Base-by-base conservation (phyloP, 2,888 invertebrate species). In the Melipona bicolor region DNA sequence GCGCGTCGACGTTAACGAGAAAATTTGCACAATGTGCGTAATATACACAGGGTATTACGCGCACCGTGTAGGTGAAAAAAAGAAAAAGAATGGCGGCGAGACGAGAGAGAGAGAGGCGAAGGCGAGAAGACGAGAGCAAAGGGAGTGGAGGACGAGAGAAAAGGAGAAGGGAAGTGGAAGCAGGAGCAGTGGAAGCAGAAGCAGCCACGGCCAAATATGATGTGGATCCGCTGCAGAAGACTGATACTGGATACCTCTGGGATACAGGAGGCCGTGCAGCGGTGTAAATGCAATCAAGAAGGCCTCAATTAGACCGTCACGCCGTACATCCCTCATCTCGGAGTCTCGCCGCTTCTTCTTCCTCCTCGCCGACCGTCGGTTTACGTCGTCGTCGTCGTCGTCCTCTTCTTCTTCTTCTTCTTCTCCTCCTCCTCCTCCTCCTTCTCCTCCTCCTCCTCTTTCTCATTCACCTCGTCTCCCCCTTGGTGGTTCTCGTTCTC, bases 251-350 rank as follows among this genome's bases (percentile, higher is more conserved):
- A 84, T 87, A 89, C 87, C 83, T 79, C 84, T 81, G 86, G 86
- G 84, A 89, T 90, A 90, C 91, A 83, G 91, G 91, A 91, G 91
- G 91, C 91, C 83, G 90, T 84, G 88, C 90, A 87, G 89, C 92
- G 93, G 93, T 93, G 93, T 93, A 93, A 93, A 93, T 93, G 93
- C 92, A 93, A 93, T 93, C 93, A 93, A 93, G 93, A 92, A 93
- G 92, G 91, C 93, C 93, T 93, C 93, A 93, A 93, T 93, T 93
- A 93, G 92, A 93, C 93, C 93, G 93, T 93, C 93, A 93, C 93
- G 93, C 91, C 91, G 93, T 91, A 91, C 92, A 93, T 93, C 92
- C 92, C 91, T 93, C 93, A 93, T 93, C 92, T 90, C 90, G 79
- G 83, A 91, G 86, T 84, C 82, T 79, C 81, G 71, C 68, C 83